Evolutionary conservation across 92 coral and sea anemone genomes (phyloP).

Genomic region (Phenganax stokvisi): DNA sequence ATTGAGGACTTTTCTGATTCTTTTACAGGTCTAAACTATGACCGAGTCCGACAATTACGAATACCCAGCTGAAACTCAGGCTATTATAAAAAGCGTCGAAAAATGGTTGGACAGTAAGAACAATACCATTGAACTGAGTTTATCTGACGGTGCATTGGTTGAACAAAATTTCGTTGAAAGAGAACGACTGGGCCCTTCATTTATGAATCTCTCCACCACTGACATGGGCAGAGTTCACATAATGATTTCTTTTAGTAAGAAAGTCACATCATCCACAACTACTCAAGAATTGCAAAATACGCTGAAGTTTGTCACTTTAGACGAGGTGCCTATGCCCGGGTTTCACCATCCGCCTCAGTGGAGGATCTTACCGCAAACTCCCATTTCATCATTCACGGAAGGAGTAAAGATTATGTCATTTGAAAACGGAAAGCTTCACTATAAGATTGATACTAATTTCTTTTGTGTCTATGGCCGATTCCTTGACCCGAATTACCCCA

Average conservation of each 20-base stretch:
- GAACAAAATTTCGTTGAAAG: not conserved
- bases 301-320: conserved; percentile 4
- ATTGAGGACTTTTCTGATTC: no score
- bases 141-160: not conserved
- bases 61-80: not conserved
- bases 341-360: not conserved
- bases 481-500: not conserved
- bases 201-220: not conserved
- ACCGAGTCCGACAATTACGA: not conserved
- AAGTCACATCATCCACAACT: not conserved
- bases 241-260: not conserved
- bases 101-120: not conserved
- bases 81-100: not conserved
- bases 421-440: conserved; percentile 13
- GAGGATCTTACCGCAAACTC: not conserved
- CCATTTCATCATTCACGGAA: conserved; percentile 1
- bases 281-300: not conserved
- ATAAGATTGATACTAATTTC: conserved; percentile 1
- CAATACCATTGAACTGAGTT: conserved; percentile 2
- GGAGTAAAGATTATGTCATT: conserved; percentile 7
- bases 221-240: not conserved
- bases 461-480: not conserved
- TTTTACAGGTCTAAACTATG: not conserved
- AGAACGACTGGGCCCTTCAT: not conserved
- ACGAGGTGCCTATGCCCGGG: not conserved